Conservation (phyloP, 2,888 invertebrate genomes). For the Drosophila cyrtoloma region DNA sequence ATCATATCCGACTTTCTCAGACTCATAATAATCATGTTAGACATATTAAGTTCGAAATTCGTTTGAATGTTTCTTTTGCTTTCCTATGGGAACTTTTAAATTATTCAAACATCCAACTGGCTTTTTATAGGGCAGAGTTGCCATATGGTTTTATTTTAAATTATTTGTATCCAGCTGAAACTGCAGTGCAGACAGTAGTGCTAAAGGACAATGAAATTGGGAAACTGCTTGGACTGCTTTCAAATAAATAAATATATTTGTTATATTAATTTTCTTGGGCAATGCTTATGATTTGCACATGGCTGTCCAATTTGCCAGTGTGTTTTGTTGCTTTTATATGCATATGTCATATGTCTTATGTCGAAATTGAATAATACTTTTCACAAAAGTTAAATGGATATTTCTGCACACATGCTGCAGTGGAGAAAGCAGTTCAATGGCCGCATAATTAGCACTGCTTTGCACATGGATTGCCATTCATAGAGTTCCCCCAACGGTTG, state of each 20-base stretch:
- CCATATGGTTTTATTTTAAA: not conserved
- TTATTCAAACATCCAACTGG: constrained; percentile 2
- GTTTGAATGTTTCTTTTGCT: too few species aligned
- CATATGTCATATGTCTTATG: not conserved
- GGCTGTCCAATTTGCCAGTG: not conserved
- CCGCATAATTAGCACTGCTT: not conserved
- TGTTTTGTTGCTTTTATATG: not conserved
- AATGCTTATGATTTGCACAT: not conserved
- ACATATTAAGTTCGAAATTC: too few species aligned
- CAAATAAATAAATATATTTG: not conserved
- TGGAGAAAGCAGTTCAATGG: constrained; percentile 1
- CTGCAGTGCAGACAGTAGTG: not conserved
- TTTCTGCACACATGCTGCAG: not conserved
- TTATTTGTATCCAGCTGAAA: not conserved
- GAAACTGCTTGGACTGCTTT: not conserved
- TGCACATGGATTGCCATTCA: not conserved
- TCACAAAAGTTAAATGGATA: not conserved
- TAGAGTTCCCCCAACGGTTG: not conserved
- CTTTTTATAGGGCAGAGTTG: not conserved
- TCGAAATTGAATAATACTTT: not conserved
- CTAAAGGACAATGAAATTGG: not conserved
- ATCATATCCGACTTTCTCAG: not conserved
- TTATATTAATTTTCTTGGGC: not conserved
- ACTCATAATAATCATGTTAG: not conserved
- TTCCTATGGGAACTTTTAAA: not conserved